Percentiles rank a stretch among this genome's conserved stretches.
Conservation (phyloP, 35 echinoderm and acorn worm genomes). For the Lytechinus variegatus region DNA sequence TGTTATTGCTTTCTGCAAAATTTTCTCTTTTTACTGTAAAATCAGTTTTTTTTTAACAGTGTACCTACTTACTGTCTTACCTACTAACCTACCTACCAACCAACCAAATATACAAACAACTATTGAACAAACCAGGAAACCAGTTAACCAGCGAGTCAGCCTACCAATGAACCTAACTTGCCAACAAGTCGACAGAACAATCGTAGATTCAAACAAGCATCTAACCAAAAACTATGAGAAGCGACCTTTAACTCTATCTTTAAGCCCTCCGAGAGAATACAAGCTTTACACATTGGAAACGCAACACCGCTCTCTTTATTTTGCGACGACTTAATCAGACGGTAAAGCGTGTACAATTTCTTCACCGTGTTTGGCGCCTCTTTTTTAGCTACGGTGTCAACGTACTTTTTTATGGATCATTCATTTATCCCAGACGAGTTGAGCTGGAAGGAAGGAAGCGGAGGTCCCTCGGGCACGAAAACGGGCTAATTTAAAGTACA, state of each 20-base stretch:
- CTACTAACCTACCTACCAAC: no score
- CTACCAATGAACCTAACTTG: no score
- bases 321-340: background rate
- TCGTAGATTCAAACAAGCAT: no score
- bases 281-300: background rate
- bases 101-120: no score
- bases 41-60: no score
- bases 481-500: background rate
- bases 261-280: background rate
- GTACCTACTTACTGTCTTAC: no score
- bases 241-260: background rate
- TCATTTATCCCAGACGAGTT: background rate
- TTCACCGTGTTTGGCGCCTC: background rate
- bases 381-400: slow-evolving; percentile 10
- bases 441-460: background rate
- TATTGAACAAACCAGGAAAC: no score
- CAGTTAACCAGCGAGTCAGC: no score
- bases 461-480: background rate
- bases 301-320: slow-evolving; percentile 11
- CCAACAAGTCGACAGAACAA: no score
- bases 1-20: no score
- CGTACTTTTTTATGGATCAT: background rate
- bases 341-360: background rate
- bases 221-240: no score
- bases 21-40: no score